Percentiles rank a stretch among this genome's conserved stretches.
Evolutionary conservation across 2,113 vertebrate species (phyloP).

Genomic region (Syrrhaptes paradoxus): DNA sequence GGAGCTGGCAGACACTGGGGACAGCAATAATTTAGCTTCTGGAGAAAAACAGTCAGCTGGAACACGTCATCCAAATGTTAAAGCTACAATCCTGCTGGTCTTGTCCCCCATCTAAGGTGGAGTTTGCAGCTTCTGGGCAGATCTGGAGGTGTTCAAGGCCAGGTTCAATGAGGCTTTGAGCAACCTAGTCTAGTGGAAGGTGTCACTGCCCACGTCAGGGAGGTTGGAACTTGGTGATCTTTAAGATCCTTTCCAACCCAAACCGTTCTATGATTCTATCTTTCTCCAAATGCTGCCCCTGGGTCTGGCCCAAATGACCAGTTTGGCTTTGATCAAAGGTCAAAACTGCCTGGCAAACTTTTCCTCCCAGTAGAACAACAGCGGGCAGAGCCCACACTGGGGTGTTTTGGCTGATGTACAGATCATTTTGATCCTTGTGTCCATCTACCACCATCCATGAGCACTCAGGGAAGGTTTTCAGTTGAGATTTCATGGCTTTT

Average conservation of each 20-base stretch:
- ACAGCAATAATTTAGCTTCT: accelerated
- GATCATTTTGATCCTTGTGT: background rate
- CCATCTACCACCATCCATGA: background rate
- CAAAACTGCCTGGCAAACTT: background rate
- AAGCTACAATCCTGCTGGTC: accelerated
- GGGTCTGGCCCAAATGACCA: background rate
- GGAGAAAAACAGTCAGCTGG: background rate
- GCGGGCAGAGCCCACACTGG: accelerated
- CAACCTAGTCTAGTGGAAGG: too few species aligned
- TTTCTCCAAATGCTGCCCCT: background rate
- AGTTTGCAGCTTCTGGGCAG: background rate
- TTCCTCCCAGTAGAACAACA: background rate
- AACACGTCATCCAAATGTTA: accelerated
- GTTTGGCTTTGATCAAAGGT: background rate
- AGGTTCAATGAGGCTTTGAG: too few species aligned
- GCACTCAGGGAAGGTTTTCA: background rate
- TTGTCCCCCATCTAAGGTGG: too few species aligned
- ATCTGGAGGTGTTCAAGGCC: background rate
- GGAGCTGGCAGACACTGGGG: background rate
- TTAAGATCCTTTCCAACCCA: too few species aligned
- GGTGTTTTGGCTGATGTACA: background rate
- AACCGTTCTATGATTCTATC: too few species aligned
- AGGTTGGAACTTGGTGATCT: too few species aligned
- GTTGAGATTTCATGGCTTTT: accelerated
- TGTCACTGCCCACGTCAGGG: too few species aligned